Conservation (phyloP, 2,113 vertebrate genomes). For the Trachemys scripta region DNA sequence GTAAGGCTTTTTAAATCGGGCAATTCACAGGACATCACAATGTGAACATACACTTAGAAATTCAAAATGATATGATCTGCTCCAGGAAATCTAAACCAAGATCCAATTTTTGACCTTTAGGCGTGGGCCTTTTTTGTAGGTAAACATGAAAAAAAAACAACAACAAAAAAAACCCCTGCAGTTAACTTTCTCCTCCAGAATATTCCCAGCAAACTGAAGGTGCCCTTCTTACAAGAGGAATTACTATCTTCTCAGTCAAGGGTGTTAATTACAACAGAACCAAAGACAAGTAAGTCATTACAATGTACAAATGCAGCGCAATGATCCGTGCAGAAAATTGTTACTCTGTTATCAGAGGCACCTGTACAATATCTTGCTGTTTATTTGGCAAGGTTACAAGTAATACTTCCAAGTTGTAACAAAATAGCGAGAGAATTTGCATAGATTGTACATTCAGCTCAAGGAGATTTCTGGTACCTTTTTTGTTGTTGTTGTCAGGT, state of each 20-base stretch:
- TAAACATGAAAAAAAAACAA: conserved; percentile 3
- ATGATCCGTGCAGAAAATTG: conserved; percentile 75
- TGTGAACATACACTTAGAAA: not conserved
- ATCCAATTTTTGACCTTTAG: conserved; percentile 12
- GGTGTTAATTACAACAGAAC: conserved; percentile 73
- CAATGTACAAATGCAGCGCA: conserved; percentile 74
- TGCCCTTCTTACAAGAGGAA: conserved; percentile 26
- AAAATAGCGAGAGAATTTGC: conserved; percentile 80
- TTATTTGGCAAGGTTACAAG: conserved; percentile 77
- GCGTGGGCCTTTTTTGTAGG: conserved; percentile 23
- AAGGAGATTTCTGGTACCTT: conserved; percentile 71
- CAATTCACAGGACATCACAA: conserved; percentile 56
- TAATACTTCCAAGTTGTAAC: conserved; percentile 73
- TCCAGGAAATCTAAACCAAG: conserved; percentile 39
- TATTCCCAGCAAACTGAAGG: conserved; percentile 66
- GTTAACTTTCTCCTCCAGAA: conserved; percentile 5
- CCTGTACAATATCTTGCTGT: conserved; percentile 81
- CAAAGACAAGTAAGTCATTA: conserved; percentile 70
- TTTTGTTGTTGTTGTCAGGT: conserved; percentile 59
- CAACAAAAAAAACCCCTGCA: not conserved
- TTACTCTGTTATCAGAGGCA: conserved; percentile 79
- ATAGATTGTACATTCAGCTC: conserved; percentile 87
- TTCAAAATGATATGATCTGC: not conserved
- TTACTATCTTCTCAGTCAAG: conserved; percentile 1
- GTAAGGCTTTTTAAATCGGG: conserved; percentile 81